These are phyloP conservation scores for Colinus virginianus DNA, from an alignment of 2,113 vertebrate species.

Conservation along the genomic window DNA sequence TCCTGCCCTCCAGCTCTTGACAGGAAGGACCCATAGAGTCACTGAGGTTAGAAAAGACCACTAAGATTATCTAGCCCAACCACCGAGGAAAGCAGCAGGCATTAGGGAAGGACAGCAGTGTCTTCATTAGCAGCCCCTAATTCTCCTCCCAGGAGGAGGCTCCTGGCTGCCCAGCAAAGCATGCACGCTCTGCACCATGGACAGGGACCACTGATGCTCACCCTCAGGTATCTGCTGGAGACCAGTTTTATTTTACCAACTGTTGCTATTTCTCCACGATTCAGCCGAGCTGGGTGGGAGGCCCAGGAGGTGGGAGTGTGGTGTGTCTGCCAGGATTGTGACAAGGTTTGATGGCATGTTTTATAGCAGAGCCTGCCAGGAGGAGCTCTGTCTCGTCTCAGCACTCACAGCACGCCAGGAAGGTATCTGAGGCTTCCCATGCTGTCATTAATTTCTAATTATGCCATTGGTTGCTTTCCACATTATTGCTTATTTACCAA, in stretches of 20 bases:
- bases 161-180: rapidly evolving
- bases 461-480: slow-evolving; percentile 36
- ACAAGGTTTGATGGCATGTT: slow-evolving; percentile 43
- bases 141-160: not conserved
- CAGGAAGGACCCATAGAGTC: not conserved
- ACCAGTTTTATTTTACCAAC: not conserved
- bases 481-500: slow-evolving; percentile 69
- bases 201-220: not conserved
- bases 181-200: rapidly evolving
- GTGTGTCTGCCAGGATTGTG: slow-evolving; percentile 4
- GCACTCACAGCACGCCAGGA: not conserved
- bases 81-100: not conserved
- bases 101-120: rapidly evolving
- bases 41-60: too few relatives aligned
- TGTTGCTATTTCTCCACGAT: not conserved
- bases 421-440: not conserved
- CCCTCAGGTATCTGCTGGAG: not conserved
- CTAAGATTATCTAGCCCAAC: too few relatives aligned
- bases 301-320: not conserved
- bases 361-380: slow-evolving; percentile 40
- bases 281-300: not conserved
- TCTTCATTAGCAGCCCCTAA: not conserved
- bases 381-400: slow-evolving; percentile 33
- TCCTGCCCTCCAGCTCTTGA: not conserved
- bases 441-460: slow-evolving; percentile 66